Percentiles rank a stretch among this genome's conserved stretches.
phyloP scores from a whole-genome alignment of 2,797 vertebrate genomes.

The Aythya fuligula region DNA sequence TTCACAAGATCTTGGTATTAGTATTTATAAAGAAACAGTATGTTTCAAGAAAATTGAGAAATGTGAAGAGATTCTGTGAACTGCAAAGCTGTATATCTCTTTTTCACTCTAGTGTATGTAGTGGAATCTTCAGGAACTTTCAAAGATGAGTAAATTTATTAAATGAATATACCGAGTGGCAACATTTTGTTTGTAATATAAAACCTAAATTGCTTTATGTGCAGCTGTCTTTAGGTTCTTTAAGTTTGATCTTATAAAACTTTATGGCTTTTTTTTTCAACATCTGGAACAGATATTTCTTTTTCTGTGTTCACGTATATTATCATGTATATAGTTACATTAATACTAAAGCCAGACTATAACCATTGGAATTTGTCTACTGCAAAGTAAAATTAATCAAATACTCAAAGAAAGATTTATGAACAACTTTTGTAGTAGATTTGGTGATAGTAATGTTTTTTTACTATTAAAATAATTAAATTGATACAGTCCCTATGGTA shows the following conservation, averaged over 20 bases:
- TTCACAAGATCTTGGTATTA: neutral
- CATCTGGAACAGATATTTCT: neutral
- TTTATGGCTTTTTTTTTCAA: neutral
- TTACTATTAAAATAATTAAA: neutral
- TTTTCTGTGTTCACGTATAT: neutral
- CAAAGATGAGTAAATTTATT: neutral
- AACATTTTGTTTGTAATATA: neutral
- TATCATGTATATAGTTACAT: neutral
- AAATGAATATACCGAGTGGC: neutral
- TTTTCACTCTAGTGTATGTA: neutral
- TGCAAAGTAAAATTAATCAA: neutral
- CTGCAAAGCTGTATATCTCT: neutral
- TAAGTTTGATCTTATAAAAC: neutral
- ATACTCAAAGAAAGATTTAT: neutral
- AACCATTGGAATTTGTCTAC: neutral
- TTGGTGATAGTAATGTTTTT: neutral
- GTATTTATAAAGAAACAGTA: neutral
- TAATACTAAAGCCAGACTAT: neutral
- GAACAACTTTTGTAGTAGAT: neutral
- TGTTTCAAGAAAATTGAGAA: neutral
- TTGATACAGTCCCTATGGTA: neutral
- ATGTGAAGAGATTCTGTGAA: neutral
- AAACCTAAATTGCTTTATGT: neutral
- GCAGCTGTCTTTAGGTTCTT: neutral
- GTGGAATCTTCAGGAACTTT: neutral